Conservation (phyloP, 2,113 vertebrate genomes). For the Corvus cornix region DNA sequence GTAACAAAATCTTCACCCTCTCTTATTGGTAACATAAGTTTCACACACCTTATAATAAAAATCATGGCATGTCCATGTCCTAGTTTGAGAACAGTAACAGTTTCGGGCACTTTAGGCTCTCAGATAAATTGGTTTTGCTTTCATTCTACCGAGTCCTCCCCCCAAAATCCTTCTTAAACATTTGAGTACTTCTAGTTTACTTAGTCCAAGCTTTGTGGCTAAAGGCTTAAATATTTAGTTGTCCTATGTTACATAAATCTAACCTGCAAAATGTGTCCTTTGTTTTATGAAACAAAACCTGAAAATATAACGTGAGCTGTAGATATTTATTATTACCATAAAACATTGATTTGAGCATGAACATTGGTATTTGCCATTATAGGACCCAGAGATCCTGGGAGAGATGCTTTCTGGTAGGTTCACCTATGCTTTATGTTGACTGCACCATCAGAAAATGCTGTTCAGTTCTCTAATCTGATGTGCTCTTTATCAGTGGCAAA, state of each 20-base stretch:
- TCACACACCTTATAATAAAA: neutral
- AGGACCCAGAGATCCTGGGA: neutral
- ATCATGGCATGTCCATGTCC: neutral
- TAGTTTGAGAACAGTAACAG: neutral
- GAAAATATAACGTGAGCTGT: neutral
- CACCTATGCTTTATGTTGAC: neutral
- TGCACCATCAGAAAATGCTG: neutral
- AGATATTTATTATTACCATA: neutral
- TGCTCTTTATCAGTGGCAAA: neutral
- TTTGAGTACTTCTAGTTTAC: neutral
- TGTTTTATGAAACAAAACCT: neutral
- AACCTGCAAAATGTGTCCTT: neutral
- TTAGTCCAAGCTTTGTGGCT: neutral
- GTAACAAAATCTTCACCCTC: neutral
- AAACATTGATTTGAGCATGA: neutral
- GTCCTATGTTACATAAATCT: neutral
- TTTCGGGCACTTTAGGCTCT: neutral
- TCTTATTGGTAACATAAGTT: neutral
- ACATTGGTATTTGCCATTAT: neutral
- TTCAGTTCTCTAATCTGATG: neutral
- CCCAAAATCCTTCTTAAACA: neutral
- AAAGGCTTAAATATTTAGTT: neutral
- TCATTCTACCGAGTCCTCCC: rapidly evolving
- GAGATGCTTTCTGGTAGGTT: neutral
- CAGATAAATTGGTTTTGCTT: neutral